phyloP scores from a whole-genome alignment of 2,888 invertebrate genomes.

The Drosophila kuntzei region DNA sequence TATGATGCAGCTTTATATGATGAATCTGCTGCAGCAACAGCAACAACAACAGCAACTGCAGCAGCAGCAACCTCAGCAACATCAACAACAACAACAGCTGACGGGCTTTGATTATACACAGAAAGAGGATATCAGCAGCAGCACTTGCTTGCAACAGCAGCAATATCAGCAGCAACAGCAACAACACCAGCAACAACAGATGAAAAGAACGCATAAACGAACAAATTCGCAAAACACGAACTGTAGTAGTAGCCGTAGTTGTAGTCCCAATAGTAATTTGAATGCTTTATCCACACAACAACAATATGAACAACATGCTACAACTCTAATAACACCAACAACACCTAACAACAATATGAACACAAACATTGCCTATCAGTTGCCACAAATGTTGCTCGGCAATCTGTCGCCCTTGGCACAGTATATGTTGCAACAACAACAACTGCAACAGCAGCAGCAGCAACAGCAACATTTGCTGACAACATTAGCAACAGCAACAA shows the following conservation, averaged over 20 bases:
- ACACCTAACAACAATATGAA: slow-evolving; percentile 51
- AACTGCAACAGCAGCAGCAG: slow-evolving; percentile 62
- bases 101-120: slow-evolving; percentile 54
- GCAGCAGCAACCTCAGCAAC: slow-evolving; percentile 38
- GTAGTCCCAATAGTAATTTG: slow-evolving; percentile 85
- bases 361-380: slow-evolving; percentile 46
- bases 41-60: slow-evolving; percentile 78
- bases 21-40: slow-evolving; percentile 84
- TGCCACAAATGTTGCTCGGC: slow-evolving; percentile 79
- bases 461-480: slow-evolving; percentile 72
- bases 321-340: slow-evolving; percentile 58
- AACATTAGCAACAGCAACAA: slow-evolving; percentile 67
- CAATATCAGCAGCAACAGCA: slow-evolving; percentile 34
- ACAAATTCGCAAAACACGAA: slow-evolving; percentile 82
- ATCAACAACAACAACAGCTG: slow-evolving; percentile 40
- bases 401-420: slow-evolving; percentile 74
- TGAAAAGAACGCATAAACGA: slow-evolving; percentile 78
- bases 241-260: slow-evolving; percentile 85
- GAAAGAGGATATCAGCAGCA: slow-evolving; percentile 77
- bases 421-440: slow-evolving; percentile 74
- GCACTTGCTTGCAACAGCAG: slow-evolving; percentile 50
- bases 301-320: slow-evolving; percentile 49
- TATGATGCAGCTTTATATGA: slow-evolving; percentile 84
- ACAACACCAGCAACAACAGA: slow-evolving; percentile 52
- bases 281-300: slow-evolving; percentile 63